Base-by-base conservation (phyloP, 2,888 invertebrate genomes). In the Xestia c-nigrum region DNA sequence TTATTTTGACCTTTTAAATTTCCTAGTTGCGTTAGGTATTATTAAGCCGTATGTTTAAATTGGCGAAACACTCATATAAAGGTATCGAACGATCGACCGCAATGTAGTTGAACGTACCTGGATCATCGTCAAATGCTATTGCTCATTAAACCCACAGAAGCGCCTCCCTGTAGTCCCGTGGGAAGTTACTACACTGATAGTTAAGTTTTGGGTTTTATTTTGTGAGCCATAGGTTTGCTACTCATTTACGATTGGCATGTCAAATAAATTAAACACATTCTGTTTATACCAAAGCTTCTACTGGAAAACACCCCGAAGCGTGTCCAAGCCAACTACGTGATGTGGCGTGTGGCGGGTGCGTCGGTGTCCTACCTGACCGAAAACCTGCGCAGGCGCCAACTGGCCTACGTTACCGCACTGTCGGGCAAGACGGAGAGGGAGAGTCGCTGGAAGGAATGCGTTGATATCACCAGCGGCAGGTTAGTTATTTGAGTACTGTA, bases 381-480 rank as follows among this genome's bases (percentile, higher is more conserved):
- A 72, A 97, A 97, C 74, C 97, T 98, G 78, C 97, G 99, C 7
- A 97, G 98, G 72, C 97, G 98, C 0, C 98, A 99, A 91, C 95
- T 99, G 71, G 97, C 98, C 57, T 99, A 98, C 94, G 98, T 98
- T 72, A 98, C 98, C 0, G 98, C 98, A 0, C 96, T 99, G 12
- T 98, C 98, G 10, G 99, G 99, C 1, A 98, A 98, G 92, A 98
- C 98, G 0, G 98, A 98, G 92, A 97, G 98, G 75, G 98, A 98
- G 92, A 98, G 99, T 64, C 97, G 99, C 24, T 99, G 99, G 99
- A 99, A 99, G 96, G 99, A 99, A 92, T 99, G 99, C 92, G 98
- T 98, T 40, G 98, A 98, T 86, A 98, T 98, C 19, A 97, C 98
- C 46, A 97, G 98, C 82, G 98, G 98, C 90, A 98, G 98, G 98